Base-by-base conservation (phyloP, 2,113 vertebrate species). In the Xenopus tropicalis region DNA sequence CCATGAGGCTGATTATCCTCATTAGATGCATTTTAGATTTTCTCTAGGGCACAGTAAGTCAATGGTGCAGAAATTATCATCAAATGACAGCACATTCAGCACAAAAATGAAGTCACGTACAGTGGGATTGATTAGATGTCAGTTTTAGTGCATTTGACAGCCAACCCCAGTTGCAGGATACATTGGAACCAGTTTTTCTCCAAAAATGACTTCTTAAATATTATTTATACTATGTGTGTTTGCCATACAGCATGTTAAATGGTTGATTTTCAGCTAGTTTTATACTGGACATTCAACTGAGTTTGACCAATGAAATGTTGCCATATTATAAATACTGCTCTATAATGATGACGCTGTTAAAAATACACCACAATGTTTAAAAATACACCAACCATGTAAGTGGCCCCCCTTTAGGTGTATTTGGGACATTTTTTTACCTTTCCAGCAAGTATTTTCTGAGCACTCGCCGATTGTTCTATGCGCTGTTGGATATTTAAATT, bases 1-100 rank as follows among this genome's bases (percentile, higher is more conserved):
- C 69, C 59, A 63, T 37, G n/a, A 63, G 14, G 14, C 63, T 72
- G 25, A 57, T 65, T 72, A 57, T 57, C 70, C 21, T 43, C 48
- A 72, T 65, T 64, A 56, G 24, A 63, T 22, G 61, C 13, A 63
- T 56, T 25, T 54, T 56, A 56, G 22, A 69, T 25, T 54, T 29
- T 56, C 48, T 72, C 20, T 22, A 13, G 52, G 14, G 57, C 14
- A 8, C 61, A 64, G 70, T 17, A 14, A 52, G 46, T 10, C 65
- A 52, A 23, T 19, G 11, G 16, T 16, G 16, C 19, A 64, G 24
- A 69, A 64, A 54, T 44, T 19, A 59, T 23, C 13, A 59, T 59
- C 23, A 24, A 59, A 59, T 59, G 13, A 24, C 13, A 25, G 59
- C n/a, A 62, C 48, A 62, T 52, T 25, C 58, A 52, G 69, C 69